A percentile compares a stretch with the other conserved stretches of the same genome.
Conservation (phyloP, 2,797 vertebrate species). For the Acridotheres tristis region DNA sequence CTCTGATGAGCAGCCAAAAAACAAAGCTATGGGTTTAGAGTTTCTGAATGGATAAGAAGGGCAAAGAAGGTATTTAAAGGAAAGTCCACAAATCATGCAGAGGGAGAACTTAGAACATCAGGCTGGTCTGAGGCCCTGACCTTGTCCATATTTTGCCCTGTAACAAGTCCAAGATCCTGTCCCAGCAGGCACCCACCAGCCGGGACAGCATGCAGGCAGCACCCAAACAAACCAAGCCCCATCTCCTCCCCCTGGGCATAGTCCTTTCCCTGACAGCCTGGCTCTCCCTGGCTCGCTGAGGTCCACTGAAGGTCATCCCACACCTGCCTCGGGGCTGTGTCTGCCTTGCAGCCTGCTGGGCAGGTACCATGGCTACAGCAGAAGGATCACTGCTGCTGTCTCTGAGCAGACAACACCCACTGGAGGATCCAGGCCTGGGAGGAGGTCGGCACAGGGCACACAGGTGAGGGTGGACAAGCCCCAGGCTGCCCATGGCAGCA, state of each 20-base stretch:
- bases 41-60: not conserved
- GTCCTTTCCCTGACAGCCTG: not conserved
- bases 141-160: not conserved
- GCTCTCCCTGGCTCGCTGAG: not conserved
- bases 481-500: not conserved
- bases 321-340: rapidly evolving
- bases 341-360: not conserved
- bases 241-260: not conserved
- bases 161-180: not conserved
- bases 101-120: not conserved
- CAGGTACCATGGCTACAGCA: not conserved
- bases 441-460: not conserved
- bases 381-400: not conserved
- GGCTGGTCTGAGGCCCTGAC: not conserved
- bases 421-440: not conserved
- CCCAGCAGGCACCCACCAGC: not conserved
- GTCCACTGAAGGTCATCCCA: not conserved
- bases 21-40: not conserved
- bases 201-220: not conserved
- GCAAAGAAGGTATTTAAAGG: not conserved
- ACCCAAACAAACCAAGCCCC: not conserved
- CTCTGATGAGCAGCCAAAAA: not conserved
- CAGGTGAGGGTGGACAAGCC: not conserved
- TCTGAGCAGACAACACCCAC: not conserved
- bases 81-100: not conserved